phyloP scores from a whole-genome alignment of 35 echinoderm and acorn worm genomes.

The Heliocidaris erythrogramma region DNA sequence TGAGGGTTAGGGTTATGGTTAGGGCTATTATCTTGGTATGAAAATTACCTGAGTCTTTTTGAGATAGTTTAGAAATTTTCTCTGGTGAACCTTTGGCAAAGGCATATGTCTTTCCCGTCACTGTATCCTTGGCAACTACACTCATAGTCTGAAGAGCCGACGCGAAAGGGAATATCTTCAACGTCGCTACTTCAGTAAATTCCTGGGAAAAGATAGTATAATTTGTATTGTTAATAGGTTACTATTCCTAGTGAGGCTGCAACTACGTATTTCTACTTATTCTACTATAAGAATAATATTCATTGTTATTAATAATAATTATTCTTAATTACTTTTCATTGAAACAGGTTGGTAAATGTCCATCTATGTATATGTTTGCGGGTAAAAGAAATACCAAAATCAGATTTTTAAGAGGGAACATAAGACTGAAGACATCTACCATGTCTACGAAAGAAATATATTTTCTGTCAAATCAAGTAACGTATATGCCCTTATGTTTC shows the following conservation, averaged over 20 bases:
- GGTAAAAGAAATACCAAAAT: too few relatives aligned
- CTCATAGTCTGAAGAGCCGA: constrained; percentile 28
- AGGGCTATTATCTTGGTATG: too few relatives aligned
- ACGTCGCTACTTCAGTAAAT: background rate
- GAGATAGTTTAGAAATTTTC: constrained; percentile 64
- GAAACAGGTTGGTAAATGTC: too few relatives aligned
- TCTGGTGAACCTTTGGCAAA: constrained; percentile 85
- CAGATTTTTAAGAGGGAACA: too few relatives aligned
- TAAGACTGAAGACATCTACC: background rate
- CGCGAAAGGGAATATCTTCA: constrained; percentile 41
- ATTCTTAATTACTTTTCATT: too few relatives aligned
- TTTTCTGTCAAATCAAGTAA: background rate
- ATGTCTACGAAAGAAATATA: background rate
- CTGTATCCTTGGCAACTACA: background rate
- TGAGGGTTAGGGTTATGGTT: too few relatives aligned
- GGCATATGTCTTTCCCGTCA: constrained; percentile 22
- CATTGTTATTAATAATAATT: too few relatives aligned
- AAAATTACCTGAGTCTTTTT: constrained; percentile 60
- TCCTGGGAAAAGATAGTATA: background rate
- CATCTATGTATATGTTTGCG: too few relatives aligned
- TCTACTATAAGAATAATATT: too few relatives aligned
- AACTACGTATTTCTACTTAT: too few relatives aligned
- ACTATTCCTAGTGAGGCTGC: too few relatives aligned
- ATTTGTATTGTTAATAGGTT: background rate
- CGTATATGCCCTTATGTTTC: background rate